A percentile compares a stretch with the other conserved stretches of the same genome.
phyloP scores from a whole-genome alignment of 2,888 invertebrate genomes.

The Xylophagus ater region DNA sequence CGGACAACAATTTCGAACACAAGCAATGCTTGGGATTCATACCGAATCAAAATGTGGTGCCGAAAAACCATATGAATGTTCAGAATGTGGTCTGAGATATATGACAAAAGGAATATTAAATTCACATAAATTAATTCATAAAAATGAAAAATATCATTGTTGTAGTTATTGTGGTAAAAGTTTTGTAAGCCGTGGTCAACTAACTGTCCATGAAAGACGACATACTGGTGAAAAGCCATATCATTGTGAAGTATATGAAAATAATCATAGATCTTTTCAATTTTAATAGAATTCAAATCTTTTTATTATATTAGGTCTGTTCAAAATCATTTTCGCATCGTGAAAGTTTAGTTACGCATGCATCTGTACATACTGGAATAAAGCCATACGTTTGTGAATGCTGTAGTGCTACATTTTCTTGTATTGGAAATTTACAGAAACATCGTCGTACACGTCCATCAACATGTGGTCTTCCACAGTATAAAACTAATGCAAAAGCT shows the following conservation, averaged over 20 bases:
- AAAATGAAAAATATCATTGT: slow-evolving; percentile 28
- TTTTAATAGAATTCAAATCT: not conserved
- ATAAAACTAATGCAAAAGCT: slow-evolving; percentile 22
- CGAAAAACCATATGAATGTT: slow-evolving; percentile 34
- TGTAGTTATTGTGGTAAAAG: slow-evolving; percentile 32
- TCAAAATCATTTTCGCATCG: slow-evolving; percentile 40
- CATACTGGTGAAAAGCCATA: slow-evolving; percentile 31
- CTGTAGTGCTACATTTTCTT: slow-evolving; percentile 42
- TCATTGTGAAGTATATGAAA: slow-evolving; percentile 28
- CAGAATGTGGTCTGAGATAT: slow-evolving; percentile 30
- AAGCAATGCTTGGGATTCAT: slow-evolving; percentile 33
- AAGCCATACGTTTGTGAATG: slow-evolving; percentile 38
- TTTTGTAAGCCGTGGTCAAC: slow-evolving; percentile 28
- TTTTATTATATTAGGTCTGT: slow-evolving; percentile 28
- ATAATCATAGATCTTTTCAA: not conserved
- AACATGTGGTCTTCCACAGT: slow-evolving; percentile 36
- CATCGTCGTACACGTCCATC: slow-evolving; percentile 39
- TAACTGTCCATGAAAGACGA: slow-evolving; percentile 31
- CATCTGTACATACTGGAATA: slow-evolving; percentile 39
- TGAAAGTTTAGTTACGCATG: slow-evolving; percentile 41
- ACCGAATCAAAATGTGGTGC: slow-evolving; percentile 39
- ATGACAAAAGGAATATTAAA: slow-evolving; percentile 28
- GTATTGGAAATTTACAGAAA: slow-evolving; percentile 41
- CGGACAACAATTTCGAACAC: slow-evolving; percentile 38
- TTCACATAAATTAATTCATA: slow-evolving; percentile 29